Evolutionary conservation across 1,140 invertebrate species (phyloP).

Genomic region (Campodea augens): DNA sequence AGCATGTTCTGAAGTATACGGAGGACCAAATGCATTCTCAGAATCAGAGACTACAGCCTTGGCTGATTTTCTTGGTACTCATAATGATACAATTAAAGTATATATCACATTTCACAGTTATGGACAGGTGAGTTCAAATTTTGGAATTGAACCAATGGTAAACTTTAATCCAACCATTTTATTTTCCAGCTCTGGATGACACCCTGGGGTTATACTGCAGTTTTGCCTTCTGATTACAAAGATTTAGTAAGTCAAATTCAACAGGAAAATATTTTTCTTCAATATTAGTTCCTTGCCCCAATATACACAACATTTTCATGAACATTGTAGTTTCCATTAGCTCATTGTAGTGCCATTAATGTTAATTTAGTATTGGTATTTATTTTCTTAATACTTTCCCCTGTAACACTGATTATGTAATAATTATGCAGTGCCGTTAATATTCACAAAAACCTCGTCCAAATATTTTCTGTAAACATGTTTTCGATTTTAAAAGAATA

Average conservation of each 20-base stretch:
- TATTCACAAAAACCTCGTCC: too few relatives aligned
- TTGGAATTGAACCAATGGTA: neutral
- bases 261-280: slow-evolving; percentile 5
- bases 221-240: slow-evolving; percentile 19
- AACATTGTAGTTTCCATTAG: neutral
- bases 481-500: too few relatives aligned
- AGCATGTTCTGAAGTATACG: slow-evolving; percentile 33
- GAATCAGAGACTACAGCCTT: slow-evolving; percentile 31
- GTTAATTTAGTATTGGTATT: too few relatives aligned
- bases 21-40: slow-evolving; percentile 30
- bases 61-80: slow-evolving; percentile 7
- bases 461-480: too few relatives aligned
- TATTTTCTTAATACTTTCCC: too few relatives aligned
- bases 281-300: neutral
- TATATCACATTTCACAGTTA: slow-evolving; percentile 23
- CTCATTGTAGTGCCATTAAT: too few relatives aligned
- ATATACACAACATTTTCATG: neutral
- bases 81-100: slow-evolving; percentile 11
- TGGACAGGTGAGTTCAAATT: slow-evolving; percentile 10
- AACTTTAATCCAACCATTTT: neutral
- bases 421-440: too few relatives aligned
- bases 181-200: slow-evolving; percentile 17
- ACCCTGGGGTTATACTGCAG: slow-evolving; percentile 23
- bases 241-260: slow-evolving; percentile 20
- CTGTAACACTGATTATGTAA: too few relatives aligned